phyloP scores from a whole-genome alignment of 1,140 invertebrate species.

The Caenorhabditis remanei region DNA sequence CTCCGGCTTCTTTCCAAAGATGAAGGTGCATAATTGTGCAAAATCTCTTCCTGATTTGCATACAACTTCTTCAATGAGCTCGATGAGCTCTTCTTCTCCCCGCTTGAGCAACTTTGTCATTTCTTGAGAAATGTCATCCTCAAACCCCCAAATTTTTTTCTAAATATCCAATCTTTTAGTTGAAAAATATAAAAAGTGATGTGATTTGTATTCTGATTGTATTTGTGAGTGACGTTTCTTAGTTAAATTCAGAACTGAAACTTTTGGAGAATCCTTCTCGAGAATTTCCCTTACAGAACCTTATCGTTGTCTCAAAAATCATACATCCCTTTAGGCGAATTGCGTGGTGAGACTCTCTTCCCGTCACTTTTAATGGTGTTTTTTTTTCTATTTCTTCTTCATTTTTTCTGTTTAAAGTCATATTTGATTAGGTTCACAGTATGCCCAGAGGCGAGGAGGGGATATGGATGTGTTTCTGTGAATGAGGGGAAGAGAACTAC shows the following conservation, averaged over 20 bases:
- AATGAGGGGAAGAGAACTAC: no score
- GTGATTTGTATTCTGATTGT: not conserved
- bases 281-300: not conserved
- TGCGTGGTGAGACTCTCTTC: not conserved
- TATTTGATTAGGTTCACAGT: not conserved
- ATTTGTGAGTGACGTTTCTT: not conserved
- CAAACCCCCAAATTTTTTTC: not conserved
- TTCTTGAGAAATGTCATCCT: not conserved
- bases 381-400: not conserved
- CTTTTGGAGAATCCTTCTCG: not conserved
- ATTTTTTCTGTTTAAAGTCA: no score
- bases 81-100: not conserved
- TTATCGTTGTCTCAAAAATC: conserved; percentile 3
- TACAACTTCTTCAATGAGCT: not conserved
- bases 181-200: not conserved
- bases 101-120: conserved; percentile 23
- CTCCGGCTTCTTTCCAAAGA: no score
- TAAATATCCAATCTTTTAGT: not conserved
- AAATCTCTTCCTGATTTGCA: not conserved
- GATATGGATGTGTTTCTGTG: not conserved
- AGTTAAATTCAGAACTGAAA: not conserved
- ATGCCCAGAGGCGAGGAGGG: not conserved
- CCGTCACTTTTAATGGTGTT: conserved; percentile 40
- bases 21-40: not conserved
- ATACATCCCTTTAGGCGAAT: not conserved